A percentile compares a stretch with the other conserved stretches of the same genome.
Conservation (phyloP, 2,797 vertebrate species). For the Crocidura indochinensis region DNA sequence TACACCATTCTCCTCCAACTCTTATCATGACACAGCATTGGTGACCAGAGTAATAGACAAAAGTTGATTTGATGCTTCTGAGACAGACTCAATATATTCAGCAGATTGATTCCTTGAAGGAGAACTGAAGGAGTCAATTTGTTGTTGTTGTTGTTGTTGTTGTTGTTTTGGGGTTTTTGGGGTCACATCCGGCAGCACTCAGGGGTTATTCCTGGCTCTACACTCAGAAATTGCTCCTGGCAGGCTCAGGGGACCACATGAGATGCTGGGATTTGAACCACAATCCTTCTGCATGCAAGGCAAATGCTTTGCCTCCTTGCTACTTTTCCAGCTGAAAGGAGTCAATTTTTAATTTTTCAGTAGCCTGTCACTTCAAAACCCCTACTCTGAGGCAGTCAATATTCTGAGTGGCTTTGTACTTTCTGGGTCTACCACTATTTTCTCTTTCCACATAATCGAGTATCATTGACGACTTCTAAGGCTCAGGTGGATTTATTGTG, state of each 20-base stretch:
- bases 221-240: too few species aligned
- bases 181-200: too few species aligned
- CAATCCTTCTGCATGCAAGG: too few species aligned
- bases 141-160: too few species aligned
- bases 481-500: neutral
- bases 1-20: too few species aligned
- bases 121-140: neutral
- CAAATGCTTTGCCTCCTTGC: too few species aligned
- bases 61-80: neutral
- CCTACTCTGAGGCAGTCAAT: neutral
- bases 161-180: too few species aligned
- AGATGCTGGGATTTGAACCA: too few species aligned
- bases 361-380: neutral
- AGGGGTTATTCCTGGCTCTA: too few species aligned
- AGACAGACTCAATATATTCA: too few species aligned
- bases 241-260: too few species aligned
- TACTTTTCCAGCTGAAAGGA: too few species aligned
- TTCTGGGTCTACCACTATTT: neutral
- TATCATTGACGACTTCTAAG: neutral
- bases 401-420: neutral
- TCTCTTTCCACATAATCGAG: neutral
- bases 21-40: neutral
- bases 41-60: neutral
- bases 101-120: neutral
- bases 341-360: neutral